Evolutionary conservation across 2,888 invertebrate genomes (phyloP).

Genomic region (Dorcus hopei): DNA sequence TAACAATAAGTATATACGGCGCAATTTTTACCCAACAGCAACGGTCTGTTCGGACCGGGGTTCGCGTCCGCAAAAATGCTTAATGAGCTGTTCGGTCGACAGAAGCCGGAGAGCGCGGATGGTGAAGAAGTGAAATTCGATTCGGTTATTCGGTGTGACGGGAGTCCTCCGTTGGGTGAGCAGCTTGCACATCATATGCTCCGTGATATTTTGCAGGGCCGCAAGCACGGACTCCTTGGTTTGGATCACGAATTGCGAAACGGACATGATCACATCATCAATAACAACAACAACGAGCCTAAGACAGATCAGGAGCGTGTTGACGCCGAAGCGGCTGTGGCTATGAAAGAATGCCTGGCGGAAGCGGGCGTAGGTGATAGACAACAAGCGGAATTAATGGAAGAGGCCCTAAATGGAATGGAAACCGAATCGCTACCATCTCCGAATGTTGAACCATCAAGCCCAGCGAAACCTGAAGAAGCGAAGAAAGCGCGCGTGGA

Average conservation of each 20-base stretch:
- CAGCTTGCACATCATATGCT: constrained; percentile 78
- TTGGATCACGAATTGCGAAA: constrained; percentile 66
- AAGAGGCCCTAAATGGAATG: constrained; percentile 61
- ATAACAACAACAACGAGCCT: constrained; percentile 55
- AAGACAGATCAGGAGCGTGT: constrained; percentile 35
- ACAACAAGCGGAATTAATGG: constrained; percentile 54
- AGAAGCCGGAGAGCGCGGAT: constrained; percentile 53
- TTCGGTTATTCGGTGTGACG: constrained; percentile 53
- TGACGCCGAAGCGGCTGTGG: constrained; percentile 29
- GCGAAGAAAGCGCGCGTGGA: constrained; percentile 92
- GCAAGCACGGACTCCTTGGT: constrained; percentile 76
- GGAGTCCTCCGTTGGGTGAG: constrained; percentile 56
- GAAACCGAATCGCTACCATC: constrained; percentile 62
- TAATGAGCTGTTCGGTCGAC: constrained; percentile 82
- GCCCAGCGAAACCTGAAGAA: constrained; percentile 60
- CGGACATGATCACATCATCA: constrained; percentile 49
- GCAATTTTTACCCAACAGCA: constrained; percentile 79
- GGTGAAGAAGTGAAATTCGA: constrained; percentile 49
- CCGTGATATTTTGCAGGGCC: constrained; percentile 84
- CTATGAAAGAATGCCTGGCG: constrained; percentile 60
- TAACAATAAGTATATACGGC: constrained; percentile 71
- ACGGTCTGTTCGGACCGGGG: constrained; percentile 78
- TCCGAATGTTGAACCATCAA: constrained; percentile 56
- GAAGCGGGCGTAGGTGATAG: constrained; percentile 58
- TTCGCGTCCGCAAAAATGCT: constrained; percentile 89